phyloP scores from a whole-genome alignment of 35 echinoderm and acorn worm genomes.

The Lytechinus variegatus region DNA sequence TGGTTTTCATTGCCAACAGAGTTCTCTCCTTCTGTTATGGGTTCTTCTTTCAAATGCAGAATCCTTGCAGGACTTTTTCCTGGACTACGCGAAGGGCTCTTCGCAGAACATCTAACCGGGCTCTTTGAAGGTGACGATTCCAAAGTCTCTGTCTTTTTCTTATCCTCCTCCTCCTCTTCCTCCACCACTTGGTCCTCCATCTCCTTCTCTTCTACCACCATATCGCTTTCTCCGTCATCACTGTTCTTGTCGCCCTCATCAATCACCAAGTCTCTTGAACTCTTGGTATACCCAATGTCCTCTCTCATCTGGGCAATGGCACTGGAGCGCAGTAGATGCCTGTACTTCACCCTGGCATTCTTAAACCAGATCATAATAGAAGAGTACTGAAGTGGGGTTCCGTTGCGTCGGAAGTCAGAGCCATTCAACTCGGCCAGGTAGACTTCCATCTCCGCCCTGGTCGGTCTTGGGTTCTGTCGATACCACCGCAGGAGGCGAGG shows the following conservation, averaged over 20 bases:
- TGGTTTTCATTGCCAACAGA: slow-evolving; percentile 23
- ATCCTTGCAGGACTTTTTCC: background rate
- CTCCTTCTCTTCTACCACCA: slow-evolving; percentile 41
- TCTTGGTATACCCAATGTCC: background rate
- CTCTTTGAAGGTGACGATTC: slow-evolving; percentile 39
- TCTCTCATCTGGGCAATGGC: slow-evolving; percentile 41
- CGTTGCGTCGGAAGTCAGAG: slow-evolving; percentile 77
- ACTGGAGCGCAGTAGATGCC: slow-evolving; percentile 22
- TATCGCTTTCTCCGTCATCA: slow-evolving; percentile 25
- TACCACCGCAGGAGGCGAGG: slow-evolving; percentile 89
- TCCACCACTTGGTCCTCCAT: slow-evolving; percentile 47
- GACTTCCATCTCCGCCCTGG: slow-evolving; percentile 76
- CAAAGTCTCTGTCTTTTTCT: background rate
- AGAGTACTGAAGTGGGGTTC: slow-evolving; percentile 87
- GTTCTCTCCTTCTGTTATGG: background rate
- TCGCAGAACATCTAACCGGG: background rate
- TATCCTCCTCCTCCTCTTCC: background rate
- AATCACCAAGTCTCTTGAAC: background rate
- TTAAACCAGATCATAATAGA: slow-evolving; percentile 99
- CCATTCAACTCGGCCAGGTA: slow-evolving; percentile 91
- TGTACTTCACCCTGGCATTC: slow-evolving; percentile 92
- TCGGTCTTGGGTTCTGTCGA: slow-evolving; percentile 86
- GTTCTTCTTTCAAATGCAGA: slow-evolving; percentile 23
- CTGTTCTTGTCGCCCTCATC: background rate
- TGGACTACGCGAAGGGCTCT: slow-evolving; percentile 12